A percentile compares a stretch with the other conserved stretches of the same genome.
phyloP scores from a whole-genome alignment of 2,888 invertebrate genomes.

The Gasteruption jaculator region DNA sequence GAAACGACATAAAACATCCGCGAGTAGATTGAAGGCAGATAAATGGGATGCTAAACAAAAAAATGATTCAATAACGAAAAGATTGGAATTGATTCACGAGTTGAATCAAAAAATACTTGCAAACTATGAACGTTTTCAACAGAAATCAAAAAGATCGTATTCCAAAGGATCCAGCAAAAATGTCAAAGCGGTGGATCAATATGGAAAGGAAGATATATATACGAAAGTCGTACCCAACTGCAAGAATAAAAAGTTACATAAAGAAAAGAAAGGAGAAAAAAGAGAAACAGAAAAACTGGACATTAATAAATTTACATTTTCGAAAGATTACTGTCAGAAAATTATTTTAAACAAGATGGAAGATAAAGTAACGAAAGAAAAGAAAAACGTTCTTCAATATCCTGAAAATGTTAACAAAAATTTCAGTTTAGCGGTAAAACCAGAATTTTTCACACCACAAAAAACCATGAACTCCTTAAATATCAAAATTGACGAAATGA shows the following conservation, averaged over 20 bases:
- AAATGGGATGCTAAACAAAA: too few species aligned
- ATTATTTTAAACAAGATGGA: too few species aligned
- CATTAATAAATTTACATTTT: slow-evolving; percentile 25
- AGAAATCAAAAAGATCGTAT: slow-evolving; percentile 34
- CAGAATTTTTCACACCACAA: too few species aligned
- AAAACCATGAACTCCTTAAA: too few species aligned
- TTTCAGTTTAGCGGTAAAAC: slow-evolving; percentile 36
- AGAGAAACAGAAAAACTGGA: too few species aligned
- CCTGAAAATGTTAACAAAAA: slow-evolving; percentile 35
- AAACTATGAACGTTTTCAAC: slow-evolving; percentile 43
- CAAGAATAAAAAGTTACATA: slow-evolving; percentile 20
- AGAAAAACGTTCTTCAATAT: too few species aligned
- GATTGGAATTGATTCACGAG: slow-evolving; percentile 44
- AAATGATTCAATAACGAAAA: slow-evolving; percentile 43
- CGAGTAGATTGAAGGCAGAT: too few species aligned
- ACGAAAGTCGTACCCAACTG: slow-evolving; percentile 26
- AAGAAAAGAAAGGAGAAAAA: too few species aligned
- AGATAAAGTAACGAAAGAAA: too few species aligned
- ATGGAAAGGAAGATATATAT: slow-evolving; percentile 21
- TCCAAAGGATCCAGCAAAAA: slow-evolving; percentile 18
- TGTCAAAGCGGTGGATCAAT: slow-evolving; percentile 1
- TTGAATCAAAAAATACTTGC: slow-evolving; percentile 45
- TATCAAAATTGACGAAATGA: slow-evolving; percentile 16
- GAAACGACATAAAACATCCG: slow-evolving; percentile 23
- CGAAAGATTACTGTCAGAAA: slow-evolving; percentile 23